A percentile compares a stretch with the other conserved stretches of the same genome.
Evolutionary conservation across 2,888 invertebrate genomes (phyloP).

Genomic region (Macrosiphum euphorbiae): DNA sequence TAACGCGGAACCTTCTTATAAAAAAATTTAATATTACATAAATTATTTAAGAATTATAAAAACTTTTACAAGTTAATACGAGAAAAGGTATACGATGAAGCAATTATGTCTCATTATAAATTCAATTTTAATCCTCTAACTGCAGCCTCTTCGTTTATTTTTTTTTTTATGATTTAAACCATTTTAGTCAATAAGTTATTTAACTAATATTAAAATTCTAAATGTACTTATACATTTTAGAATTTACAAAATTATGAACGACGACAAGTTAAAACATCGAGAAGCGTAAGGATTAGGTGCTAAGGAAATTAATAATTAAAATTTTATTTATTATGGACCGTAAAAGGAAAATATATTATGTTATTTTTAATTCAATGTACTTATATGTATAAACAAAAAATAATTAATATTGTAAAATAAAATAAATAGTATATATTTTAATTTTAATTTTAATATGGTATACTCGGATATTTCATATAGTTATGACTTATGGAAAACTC

Average conservation of each 20-base stretch:
- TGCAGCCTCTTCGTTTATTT: not conserved
- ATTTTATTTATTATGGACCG: not conserved
- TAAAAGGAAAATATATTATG: not conserved
- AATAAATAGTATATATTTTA: not conserved
- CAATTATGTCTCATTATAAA: not conserved
- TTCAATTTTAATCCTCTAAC: not conserved
- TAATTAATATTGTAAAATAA: not conserved
- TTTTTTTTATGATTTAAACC: not conserved
- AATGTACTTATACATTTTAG: not conserved
- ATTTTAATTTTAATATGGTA: not conserved
- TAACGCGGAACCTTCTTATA: not conserved
- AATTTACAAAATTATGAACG: not conserved
- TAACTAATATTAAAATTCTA: not conserved
- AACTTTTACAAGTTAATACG: not conserved
- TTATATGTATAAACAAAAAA: not conserved
- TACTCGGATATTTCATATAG: no score
- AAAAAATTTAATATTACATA: not conserved
- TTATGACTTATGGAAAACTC: not conserved
- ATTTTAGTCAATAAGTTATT: not conserved
- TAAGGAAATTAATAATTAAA: not conserved
- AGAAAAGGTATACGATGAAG: not conserved
- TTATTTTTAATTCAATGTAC: not conserved
- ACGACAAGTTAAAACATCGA: not conserved
- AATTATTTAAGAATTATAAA: not conserved
- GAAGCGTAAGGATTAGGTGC: not conserved